Evolutionary conservation across 2,797 vertebrate genomes (phyloP).

Genomic region (Agapornis canus): DNA sequence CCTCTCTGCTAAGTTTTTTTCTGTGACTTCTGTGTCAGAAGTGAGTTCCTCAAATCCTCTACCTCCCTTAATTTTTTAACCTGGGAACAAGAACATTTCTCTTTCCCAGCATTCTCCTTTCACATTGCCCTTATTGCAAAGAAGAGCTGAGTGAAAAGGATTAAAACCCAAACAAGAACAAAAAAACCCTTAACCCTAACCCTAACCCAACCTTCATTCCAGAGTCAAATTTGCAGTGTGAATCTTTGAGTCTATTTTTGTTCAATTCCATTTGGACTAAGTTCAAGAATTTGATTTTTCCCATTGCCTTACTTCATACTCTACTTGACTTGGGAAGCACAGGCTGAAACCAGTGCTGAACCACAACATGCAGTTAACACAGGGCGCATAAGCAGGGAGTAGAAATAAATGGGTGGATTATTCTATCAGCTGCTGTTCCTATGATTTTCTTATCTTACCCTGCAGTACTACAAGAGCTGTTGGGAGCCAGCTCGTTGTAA

Average conservation of each 20-base stretch:
- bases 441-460: neutral
- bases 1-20: conserved; percentile 15
- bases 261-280: conserved; percentile 82
- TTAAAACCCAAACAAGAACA: conserved; percentile 39
- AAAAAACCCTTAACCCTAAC: neutral
- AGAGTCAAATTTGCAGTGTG: conserved; percentile 82
- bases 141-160: conserved; percentile 70
- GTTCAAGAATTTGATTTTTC: conserved; percentile 83
- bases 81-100: conserved; percentile 78
- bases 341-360: conserved; percentile 70
- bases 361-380: conserved; percentile 75
- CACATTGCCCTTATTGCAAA: conserved; percentile 67
- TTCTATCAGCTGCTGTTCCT: conserved; percentile 46
- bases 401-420: conserved; percentile 61
- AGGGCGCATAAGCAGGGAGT: conserved; percentile 58
- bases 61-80: conserved; percentile 69
- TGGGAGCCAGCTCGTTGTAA: neutral
- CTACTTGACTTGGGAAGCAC: conserved; percentile 71
- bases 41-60: conserved; percentile 28
- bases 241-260: conserved; percentile 83
- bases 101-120: conserved; percentile 78
- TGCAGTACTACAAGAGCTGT: neutral
- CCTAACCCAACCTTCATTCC: conserved; percentile 77
- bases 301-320: conserved; percentile 79
- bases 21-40: conserved; percentile 62